Base-by-base conservation (phyloP, 2,888 invertebrate species). In the Coronaproctus castanopsis region DNA sequence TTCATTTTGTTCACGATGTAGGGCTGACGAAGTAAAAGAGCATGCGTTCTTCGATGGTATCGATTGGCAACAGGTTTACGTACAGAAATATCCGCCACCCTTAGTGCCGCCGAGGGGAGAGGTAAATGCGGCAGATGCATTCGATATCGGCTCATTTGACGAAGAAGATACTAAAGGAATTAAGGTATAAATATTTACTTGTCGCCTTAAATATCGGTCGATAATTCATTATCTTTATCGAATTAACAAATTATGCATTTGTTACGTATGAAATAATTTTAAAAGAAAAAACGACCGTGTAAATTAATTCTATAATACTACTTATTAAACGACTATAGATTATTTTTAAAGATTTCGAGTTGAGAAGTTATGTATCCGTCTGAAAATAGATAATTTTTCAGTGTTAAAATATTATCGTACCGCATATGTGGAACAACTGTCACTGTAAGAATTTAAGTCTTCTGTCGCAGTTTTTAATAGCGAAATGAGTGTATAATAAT, bases 151-250 rank as follows among this genome's bases (percentile, higher is more conserved):
- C 64, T 96, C 96, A 65, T 98, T 98, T 74, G 98, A 98, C 71
- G 98, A 98, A 71, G 98, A 99, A 72, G 98, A 98, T 71, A 97
- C 97, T 24, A 98, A 98, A 74, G 97, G 97, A 64, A 96, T 97
- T 68, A 96, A 96, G 79, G 85, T 85, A 69, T 63, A 61, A 57
- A 52, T 52, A n/a, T n/a, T n/a, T n/a, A n/a, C n/a, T n/a, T n/a
- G n/a, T n/a, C n/a, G n/a, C 18, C 18, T 14, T 14, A 10, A 14
- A 48, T 14, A 48, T 14, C 10, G 10, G 18, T 48, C 10, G 18
- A 48, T 48, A 48, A 48, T 48, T 48, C 10, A 48, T 10, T 48
- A n/a, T n/a, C n/a, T n/a, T n/a, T n/a, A n/a, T n/a, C n/a, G n/a
- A n/a, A n/a, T n/a, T n/a, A n/a, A n/a, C n/a, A n/a, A n/a, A n/a